Evolutionary conservation across 1,140 invertebrate species (phyloP).

Genomic region (Pseudomyrmex cubaensis): DNA sequence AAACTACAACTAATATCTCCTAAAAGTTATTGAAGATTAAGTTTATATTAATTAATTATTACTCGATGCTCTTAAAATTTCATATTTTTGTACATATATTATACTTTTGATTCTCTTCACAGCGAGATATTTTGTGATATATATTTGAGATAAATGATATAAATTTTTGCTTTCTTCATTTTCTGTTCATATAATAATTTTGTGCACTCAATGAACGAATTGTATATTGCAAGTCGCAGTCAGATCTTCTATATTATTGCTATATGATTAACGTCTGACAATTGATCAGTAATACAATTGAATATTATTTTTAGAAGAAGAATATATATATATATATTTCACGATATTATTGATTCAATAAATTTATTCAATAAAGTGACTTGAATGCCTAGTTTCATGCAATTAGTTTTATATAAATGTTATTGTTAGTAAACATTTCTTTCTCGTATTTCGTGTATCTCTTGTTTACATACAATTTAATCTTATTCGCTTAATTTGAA

Average conservation of each 20-base stretch:
- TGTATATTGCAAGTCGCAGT: not conserved
- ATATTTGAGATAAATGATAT: too few species aligned
- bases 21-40: not conserved
- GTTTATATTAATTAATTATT: not conserved
- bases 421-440: not conserved
- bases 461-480: not conserved
- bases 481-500: not conserved
- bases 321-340: not conserved
- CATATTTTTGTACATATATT: too few species aligned
- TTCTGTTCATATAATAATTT: not conserved
- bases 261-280: not conserved
- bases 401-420: not conserved
- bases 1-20: too few species aligned
- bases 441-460: not conserved
- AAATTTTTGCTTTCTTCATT: not conserved
- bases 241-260: not conserved
- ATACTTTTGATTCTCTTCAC: too few species aligned
- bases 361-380: not conserved
- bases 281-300: not conserved
- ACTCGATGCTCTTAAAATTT: too few species aligned
- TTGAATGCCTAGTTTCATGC: not conserved
- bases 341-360: not conserved
- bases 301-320: not conserved
- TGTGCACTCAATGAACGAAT: not conserved
- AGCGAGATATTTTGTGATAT: too few species aligned